Evolutionary conservation across 2,888 invertebrate species (phyloP).

Genomic region (Phaedon cochleariae): DNA sequence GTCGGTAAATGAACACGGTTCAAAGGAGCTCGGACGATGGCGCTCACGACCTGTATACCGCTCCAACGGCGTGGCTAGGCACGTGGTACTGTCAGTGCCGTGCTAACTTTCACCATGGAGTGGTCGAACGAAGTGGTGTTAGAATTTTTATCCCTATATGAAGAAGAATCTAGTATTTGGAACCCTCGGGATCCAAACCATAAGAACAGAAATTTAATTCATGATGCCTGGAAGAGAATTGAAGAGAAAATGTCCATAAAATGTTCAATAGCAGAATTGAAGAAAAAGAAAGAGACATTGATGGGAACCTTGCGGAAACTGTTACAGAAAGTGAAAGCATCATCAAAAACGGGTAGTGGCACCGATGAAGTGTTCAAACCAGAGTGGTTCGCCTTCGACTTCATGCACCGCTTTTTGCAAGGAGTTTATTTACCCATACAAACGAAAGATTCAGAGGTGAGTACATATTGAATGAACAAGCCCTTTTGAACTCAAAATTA

Average conservation of each 20-base stretch:
- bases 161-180: slow-evolving; percentile 57
- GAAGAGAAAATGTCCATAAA: slow-evolving; percentile 1
- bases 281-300: slow-evolving; percentile 13
- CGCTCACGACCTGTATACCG: too few species aligned
- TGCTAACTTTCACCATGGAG: slow-evolving; percentile 32
- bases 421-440: neutral
- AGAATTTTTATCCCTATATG: slow-evolving; percentile 62
- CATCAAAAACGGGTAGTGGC: slow-evolving; percentile 2
- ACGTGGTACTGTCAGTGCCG: too few species aligned
- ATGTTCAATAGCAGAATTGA: slow-evolving; percentile 4
- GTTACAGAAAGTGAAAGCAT: neutral
- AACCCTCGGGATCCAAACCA: neutral
- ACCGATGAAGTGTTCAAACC: slow-evolving; percentile 7
- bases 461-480: too few species aligned
- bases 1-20: too few species aligned
- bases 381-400: slow-evolving; percentile 12
- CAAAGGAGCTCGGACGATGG: too few species aligned
- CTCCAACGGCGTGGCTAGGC: too few species aligned
- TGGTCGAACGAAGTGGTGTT: slow-evolving; percentile 58
- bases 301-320: slow-evolving; percentile 50
- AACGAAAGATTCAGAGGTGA: slow-evolving; percentile 16
- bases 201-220: slow-evolving; percentile 14
- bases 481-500: too few species aligned
- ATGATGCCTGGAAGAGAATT: slow-evolving; percentile 11
- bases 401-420: slow-evolving; percentile 11